Base-by-base conservation (phyloP, 2,113 vertebrate species). In the Rhinopomastus cyanomelas region DNA sequence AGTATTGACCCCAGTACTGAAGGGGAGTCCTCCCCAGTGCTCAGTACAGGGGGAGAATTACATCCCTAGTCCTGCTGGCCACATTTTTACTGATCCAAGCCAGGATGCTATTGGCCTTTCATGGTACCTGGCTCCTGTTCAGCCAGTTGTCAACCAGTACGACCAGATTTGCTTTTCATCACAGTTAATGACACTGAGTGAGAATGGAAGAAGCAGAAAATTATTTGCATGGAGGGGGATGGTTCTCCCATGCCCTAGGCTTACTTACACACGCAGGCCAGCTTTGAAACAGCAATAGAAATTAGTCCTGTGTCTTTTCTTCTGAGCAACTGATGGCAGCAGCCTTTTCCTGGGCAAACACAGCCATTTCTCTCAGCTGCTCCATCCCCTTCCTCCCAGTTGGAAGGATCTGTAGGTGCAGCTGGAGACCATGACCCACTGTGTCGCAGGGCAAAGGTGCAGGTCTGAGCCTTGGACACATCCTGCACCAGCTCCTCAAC, bases 251-350 rank as follows among this genome's bases (percentile, higher is more conserved):
- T 39, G 65, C 34, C 20, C 55, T n/a, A 16, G 72, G 36, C 16
- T 42, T 7, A 5, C 11, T 26, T 9, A 17, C 22, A 27, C 27
- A 17, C 22, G 53, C 34, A 10, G 29, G 23, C 26, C 27, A 10
- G 56, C 52, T 36, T 68, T 4, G 25, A 30, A 39, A 32, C 0
- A 1, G 30, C 20, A 5, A 1, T 17, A 48, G 18, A 17, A 27
- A 8, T 2, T 0, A 34, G 16, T 23, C 22, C 22, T 9, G 14
- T 20, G 15, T 19, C 29, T 12, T 8, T 42, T 21, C 6, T 79
- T 72, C 8, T 8, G 4, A 3, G 1, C 52, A 8, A 36, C 0
- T 1, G 8, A 7, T 1, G 27, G 3, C 5, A 49, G 32, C 62
- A n/a, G 67, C 67, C 14, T 12, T 20, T 22, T 30, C 7, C 46